Conservation (phyloP, 2,797 vertebrate genomes). For the Oryzias dopingdopingensis region DNA sequence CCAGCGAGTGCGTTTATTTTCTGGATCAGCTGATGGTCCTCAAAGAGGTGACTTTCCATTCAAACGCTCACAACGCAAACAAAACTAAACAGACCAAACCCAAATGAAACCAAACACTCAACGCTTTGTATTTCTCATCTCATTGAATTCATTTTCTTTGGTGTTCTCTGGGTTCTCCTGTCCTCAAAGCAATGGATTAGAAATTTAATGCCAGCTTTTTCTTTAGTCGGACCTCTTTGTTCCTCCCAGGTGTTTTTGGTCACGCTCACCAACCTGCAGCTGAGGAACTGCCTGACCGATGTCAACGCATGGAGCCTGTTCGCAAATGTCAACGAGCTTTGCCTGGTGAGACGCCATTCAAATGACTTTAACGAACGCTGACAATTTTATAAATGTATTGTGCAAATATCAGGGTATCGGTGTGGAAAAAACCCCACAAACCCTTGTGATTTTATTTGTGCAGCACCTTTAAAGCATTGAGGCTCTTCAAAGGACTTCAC, state of each 20-base stretch:
- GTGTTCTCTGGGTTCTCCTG: slow-evolving; percentile 17
- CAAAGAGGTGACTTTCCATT: slow-evolving; percentile 80
- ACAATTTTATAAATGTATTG: not conserved
- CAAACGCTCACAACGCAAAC: slow-evolving; percentile 4
- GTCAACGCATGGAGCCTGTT: slow-evolving; percentile 87
- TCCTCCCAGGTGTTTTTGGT: slow-evolving; percentile 84
- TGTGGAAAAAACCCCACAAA: no score
- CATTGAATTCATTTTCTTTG: slow-evolving; percentile 16
- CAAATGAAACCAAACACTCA: slow-evolving; percentile 47
- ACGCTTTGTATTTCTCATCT: slow-evolving; percentile 36
- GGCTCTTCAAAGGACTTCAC: no score
- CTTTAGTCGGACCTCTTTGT: slow-evolving; percentile 36
- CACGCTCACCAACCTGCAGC: slow-evolving; percentile 82
- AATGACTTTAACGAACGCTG: not conserved
- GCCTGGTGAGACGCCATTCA: slow-evolving; percentile 79
- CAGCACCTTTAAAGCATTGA: no score
- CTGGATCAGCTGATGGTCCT: slow-evolving; percentile 92
- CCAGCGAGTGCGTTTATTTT: slow-evolving; percentile 92
- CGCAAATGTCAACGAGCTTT: slow-evolving; percentile 88
- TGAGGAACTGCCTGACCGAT: slow-evolving; percentile 80
- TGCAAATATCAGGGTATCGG: slow-evolving; percentile 15
- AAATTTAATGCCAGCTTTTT: slow-evolving; percentile 28
- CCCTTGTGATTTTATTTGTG: not conserved
- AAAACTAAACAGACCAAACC: slow-evolving; percentile 42
- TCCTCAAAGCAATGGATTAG: slow-evolving; percentile 19